phyloP scores from a whole-genome alignment of 2,113 vertebrate species.

The Lates calcarifer region DNA sequence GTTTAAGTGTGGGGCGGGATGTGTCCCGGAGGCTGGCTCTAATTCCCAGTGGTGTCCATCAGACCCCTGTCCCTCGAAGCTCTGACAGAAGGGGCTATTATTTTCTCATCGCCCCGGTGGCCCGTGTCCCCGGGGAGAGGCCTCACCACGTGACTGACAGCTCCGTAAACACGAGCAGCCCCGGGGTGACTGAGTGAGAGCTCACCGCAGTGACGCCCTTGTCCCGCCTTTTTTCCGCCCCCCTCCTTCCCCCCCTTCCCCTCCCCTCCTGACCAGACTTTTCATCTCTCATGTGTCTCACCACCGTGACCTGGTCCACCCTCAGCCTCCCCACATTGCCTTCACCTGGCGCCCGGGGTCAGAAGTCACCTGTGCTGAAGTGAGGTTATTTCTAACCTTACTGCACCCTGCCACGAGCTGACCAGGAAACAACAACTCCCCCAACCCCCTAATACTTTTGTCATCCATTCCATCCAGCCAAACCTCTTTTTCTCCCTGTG shows the following conservation, averaged over 20 bases:
- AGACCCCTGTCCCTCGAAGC: conserved; percentile 84
- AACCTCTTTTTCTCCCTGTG: conserved; percentile 36
- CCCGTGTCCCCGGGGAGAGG: conserved; percentile 75
- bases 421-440: conserved; percentile 17
- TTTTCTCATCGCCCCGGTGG: conserved; percentile 81
- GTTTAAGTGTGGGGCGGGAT: conserved; percentile 74
- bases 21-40: conserved; percentile 73
- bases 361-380: conserved; percentile 53
- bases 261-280: conserved; percentile 28
- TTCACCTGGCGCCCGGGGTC: conserved; percentile 71
- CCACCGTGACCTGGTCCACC: conserved; percentile 66
- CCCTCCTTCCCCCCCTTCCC: conserved; percentile 26
- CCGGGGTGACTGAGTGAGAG: conserved; percentile 70
- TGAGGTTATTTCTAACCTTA: conserved; percentile 77
- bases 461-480: conserved; percentile 32
- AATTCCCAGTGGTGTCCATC: conserved; percentile 85
- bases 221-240: conserved; percentile 56
- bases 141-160: conserved; percentile 77
- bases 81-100: conserved; percentile 86
- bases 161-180: conserved; percentile 79
- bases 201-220: conserved; percentile 46
- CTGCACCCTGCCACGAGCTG: conserved; percentile 56
- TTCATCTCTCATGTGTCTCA: conserved; percentile 65
- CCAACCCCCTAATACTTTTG: conserved; percentile 4
- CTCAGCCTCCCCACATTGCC: conserved; percentile 67